Conservation (phyloP, 2,797 vertebrate genomes). For the Stomatorhinus walkeri region DNA sequence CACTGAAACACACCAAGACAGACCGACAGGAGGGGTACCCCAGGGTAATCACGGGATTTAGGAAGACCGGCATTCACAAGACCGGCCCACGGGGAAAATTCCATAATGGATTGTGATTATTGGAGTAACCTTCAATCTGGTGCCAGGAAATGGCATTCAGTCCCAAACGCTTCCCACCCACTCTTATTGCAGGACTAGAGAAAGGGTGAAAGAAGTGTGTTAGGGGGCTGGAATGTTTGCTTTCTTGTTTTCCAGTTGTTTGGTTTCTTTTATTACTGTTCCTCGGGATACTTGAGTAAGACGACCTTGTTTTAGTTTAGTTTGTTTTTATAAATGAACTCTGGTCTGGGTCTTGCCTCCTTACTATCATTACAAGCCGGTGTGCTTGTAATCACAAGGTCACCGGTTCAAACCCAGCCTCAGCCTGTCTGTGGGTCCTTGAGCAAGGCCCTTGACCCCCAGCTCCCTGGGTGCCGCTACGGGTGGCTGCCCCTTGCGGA, state of each 20-base stretch:
- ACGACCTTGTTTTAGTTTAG: neutral
- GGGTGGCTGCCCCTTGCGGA: too few species aligned
- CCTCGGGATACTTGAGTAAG: neutral
- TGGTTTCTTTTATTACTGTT: neutral
- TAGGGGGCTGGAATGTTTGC: neutral
- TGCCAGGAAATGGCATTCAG: neutral
- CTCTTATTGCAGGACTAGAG: neutral
- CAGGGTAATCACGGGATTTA: too few species aligned
- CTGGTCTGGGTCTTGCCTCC: neutral
- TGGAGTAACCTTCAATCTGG: neutral
- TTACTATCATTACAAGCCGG: neutral
- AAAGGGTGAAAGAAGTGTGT: neutral
- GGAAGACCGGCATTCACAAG: too few species aligned
- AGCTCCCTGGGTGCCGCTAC: too few species aligned
- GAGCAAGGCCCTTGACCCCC: too few species aligned
- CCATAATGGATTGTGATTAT: neutral
- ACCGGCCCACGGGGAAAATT: too few species aligned
- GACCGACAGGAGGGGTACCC: too few species aligned
- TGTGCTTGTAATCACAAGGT: too few species aligned
- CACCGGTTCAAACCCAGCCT: too few species aligned
- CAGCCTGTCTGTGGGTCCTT: too few species aligned
- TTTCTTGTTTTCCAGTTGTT: neutral
- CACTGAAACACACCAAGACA: too few species aligned
- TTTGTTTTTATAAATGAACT: neutral
- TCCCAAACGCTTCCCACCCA: neutral